Evolutionary conservation across 2,888 invertebrate species (phyloP), one percentile per base, ranked within the genome.

Genomic region (Lamellibrachia satsuma): DNA sequence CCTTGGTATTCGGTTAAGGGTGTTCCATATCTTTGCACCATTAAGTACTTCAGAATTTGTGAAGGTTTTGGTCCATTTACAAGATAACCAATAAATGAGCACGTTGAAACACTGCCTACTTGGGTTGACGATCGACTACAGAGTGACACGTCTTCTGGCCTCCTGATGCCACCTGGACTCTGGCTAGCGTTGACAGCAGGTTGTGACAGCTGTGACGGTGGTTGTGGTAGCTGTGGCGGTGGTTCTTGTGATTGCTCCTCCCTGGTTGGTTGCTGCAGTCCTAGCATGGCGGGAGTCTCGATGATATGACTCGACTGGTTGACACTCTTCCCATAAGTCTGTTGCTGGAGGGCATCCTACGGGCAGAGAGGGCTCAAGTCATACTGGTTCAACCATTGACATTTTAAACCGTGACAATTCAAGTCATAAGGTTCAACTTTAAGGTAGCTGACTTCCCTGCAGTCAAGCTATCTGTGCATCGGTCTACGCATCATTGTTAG

Each of bases 311-410:
- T 93, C 51, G 90, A 27, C 27, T 57, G 52, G 92, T 93, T 94
- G 96, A 97, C 96, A 92, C 98, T 98, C 96, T 98, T 98, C 11
- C 99, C 99, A 96, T 99, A 99, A 94, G 98, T 97, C 95, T 98
- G 97, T 96, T 98, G 98, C 96, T 98, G 98, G 90, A 98, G 97
- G 11, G 97, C 97, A 96, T 98, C 52, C 75, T 75, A 6, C 3
- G 1, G 75, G 15, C 75, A 75, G 22, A 15, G 55, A 55, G 8
- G 55, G 91, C 39, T 91, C 52, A 52, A 51, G 51, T 51, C 1
- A 91, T 52, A 27, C 39, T 52, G 22, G 52, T 91, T 91, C 91
- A 91, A 91, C 91, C 91, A 11, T 22, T 57, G 57, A 57, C 75
- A 75, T 75, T 75, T 75, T n/a, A 75, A 75, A 22, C 55, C 55